phyloP scores from a whole-genome alignment of 1,140 invertebrate genomes.

The Thaumatotibia leucotreta region DNA sequence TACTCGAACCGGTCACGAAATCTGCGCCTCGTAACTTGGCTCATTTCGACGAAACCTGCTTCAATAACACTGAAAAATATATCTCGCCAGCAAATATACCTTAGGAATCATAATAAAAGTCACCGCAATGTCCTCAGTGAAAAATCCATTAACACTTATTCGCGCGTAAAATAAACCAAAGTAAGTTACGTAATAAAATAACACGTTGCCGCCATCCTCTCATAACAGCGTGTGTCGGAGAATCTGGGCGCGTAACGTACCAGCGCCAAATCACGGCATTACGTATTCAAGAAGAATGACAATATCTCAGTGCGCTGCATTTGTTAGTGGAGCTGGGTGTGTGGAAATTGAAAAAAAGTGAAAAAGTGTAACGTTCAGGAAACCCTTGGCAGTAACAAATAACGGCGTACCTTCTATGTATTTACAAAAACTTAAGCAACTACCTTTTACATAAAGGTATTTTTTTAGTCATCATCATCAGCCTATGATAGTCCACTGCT shows the following conservation, averaged over 20 bases:
- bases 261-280: conserved; percentile 41
- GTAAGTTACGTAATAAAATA: conserved; percentile 52
- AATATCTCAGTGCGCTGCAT: conserved; percentile 7
- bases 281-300: conserved; percentile 37
- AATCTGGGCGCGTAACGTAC: conserved; percentile 39
- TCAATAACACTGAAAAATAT: conserved; percentile 54
- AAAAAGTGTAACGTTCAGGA: background rate
- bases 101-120: conserved; percentile 56
- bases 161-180: conserved; percentile 53
- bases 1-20: conserved; percentile 47
- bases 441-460: no score
- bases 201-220: conserved; percentile 36
- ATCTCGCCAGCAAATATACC: background rate
- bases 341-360: background rate
- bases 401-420: background rate
- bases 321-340: background rate
- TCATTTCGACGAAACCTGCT: conserved; percentile 47
- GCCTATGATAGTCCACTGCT: no score
- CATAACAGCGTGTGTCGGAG: conserved; percentile 39
- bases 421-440: background rate
- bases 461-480: no score
- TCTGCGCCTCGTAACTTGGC: conserved; percentile 40
- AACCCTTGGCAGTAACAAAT: background rate
- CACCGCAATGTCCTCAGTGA: conserved; percentile 41
- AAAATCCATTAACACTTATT: conserved; percentile 65